Conservation (phyloP, 2,888 invertebrate genomes). For the Rhorus exstirpatorius region DNA sequence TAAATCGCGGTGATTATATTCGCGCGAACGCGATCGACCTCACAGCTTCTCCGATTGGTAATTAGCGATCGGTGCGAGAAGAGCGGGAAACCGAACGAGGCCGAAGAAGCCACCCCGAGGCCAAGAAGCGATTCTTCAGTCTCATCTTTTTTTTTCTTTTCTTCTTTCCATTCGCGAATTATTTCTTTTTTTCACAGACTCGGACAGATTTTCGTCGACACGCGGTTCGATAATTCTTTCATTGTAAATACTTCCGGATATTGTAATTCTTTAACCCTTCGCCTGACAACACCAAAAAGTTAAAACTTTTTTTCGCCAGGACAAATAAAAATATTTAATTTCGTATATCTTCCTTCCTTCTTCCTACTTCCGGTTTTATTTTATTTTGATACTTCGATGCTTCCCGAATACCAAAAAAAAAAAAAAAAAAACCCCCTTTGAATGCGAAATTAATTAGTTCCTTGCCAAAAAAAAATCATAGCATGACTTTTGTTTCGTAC, state of each 20-base stretch:
- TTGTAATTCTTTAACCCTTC: too few species aligned
- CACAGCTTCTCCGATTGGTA: conserved; percentile 53
- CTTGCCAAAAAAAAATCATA: neutral
- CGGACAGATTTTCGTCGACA: neutral
- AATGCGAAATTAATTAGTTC: too few species aligned
- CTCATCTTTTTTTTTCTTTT: conserved; percentile 32
- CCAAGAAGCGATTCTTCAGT: conserved; percentile 11
- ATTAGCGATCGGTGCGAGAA: conserved; percentile 61
- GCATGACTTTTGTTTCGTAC: neutral
- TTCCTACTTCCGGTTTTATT: conserved; percentile 1
- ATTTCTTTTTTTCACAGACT: conserved; percentile 5
- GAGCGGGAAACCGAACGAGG: conserved; percentile 66
- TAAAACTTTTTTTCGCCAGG: too few species aligned
- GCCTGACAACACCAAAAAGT: too few species aligned
- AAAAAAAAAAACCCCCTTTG: too few species aligned
- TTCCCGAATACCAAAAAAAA: too few species aligned
- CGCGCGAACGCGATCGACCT: conserved; percentile 49
- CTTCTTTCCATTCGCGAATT: conserved; percentile 21
- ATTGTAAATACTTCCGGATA: neutral
- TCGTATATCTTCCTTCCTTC: neutral
- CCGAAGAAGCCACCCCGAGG: conserved; percentile 51
- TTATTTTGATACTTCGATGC: neutral
- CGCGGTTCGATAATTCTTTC: neutral
- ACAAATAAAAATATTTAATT: too few species aligned
- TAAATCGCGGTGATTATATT: conserved; percentile 36